Evolutionary conservation across 1,140 invertebrate species (phyloP).

Genomic region (Saxidomus purpurata): DNA sequence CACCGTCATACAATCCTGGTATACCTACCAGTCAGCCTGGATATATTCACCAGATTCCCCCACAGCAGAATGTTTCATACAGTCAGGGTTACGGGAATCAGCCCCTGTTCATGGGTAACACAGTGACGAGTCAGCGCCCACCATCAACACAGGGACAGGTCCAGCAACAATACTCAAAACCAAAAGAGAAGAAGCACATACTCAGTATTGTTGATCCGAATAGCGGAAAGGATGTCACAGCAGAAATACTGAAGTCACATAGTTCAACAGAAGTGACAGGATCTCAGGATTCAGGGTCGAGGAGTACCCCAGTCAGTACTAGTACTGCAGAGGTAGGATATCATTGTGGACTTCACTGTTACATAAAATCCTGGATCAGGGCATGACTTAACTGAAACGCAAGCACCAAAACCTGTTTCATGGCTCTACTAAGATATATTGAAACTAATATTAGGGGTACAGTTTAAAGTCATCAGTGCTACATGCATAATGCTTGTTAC

Average conservation of each 20-base stretch:
- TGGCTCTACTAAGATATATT: too few relatives aligned
- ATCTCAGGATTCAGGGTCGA: slow-evolving; percentile 61
- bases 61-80: slow-evolving; percentile 10
- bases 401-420: too few relatives aligned
- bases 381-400: too few relatives aligned
- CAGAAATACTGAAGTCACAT: slow-evolving; percentile 67
- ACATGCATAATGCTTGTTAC: too few relatives aligned
- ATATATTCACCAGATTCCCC: slow-evolving; percentile 3
- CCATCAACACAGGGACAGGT: slow-evolving; percentile 51
- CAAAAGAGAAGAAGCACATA: slow-evolving; percentile 66
- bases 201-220: slow-evolving; percentile 79
- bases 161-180: not conserved
- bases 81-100: slow-evolving; percentile 47
- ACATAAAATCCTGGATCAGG: too few relatives aligned
- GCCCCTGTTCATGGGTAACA: slow-evolving; percentile 36
- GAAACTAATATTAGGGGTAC: too few relatives aligned
- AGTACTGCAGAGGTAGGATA: slow-evolving; percentile 37
- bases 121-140: slow-evolving; percentile 41
- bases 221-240: slow-evolving; percentile 75
- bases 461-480: too few relatives aligned
- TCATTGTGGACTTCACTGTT: too few relatives aligned
- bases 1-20: slow-evolving; percentile 26
- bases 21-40: slow-evolving; percentile 39
- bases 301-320: slow-evolving; percentile 65
- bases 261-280: slow-evolving; percentile 48